Percentiles rank a stretch among this genome's conserved stretches.
phyloP scores from a whole-genome alignment of 37 sponge, comb jelly and placozoan species.

The Ephydatia muelleri region DNA sequence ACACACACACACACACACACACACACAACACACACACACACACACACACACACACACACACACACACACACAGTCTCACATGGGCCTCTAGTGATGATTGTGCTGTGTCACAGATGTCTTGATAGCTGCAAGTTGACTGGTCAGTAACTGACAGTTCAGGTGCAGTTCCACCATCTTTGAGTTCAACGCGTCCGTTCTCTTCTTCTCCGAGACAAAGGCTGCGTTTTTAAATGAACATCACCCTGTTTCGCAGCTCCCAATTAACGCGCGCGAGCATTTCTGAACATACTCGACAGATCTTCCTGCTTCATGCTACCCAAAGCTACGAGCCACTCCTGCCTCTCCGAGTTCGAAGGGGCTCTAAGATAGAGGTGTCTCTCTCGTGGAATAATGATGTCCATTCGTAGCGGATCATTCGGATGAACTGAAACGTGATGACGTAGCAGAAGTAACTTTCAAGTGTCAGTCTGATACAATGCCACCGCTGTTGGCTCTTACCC shows the following conservation, averaged over 20 bases:
- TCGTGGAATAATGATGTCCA: conserved; percentile 68
- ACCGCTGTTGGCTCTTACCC: conserved; percentile 38
- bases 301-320: conserved; percentile 75
- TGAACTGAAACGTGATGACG: conserved; percentile 46
- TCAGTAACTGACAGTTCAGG: conserved; percentile 57
- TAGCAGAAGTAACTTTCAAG: not conserved
- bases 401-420: conserved; percentile 58
- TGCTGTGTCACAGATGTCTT: conserved; percentile 9
- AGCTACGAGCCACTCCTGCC: conserved; percentile 91
- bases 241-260: not conserved
- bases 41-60: too few relatives aligned
- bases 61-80: not conserved
- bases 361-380: conserved; percentile 69
- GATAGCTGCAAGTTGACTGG: conserved; percentile 51
- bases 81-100: too few relatives aligned
- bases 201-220: not conserved
- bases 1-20: too few relatives aligned
- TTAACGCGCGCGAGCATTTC: not conserved
- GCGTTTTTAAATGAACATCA: not conserved
- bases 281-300: conserved; percentile 8
- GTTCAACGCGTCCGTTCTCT: conserved; percentile 20
- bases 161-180: conserved; percentile 67
- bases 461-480: not conserved
- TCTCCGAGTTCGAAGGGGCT: conserved; percentile 69
- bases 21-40: too few relatives aligned